Evolutionary conservation across 2,888 invertebrate genomes (phyloP).

Genomic region (Halictus ligatus): DNA sequence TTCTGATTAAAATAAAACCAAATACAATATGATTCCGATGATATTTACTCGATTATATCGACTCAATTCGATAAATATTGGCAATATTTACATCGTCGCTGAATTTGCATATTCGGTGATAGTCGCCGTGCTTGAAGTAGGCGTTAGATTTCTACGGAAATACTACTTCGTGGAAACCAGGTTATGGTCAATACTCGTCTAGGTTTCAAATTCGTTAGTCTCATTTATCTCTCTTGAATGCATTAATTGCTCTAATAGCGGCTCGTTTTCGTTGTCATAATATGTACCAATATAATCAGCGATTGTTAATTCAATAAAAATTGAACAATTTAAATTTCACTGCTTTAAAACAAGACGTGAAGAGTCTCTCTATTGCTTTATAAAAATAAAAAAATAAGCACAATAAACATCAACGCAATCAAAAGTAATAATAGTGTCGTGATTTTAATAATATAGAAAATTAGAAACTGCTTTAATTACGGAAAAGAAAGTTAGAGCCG

Average conservation of each 20-base stretch:
- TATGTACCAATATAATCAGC: neutral
- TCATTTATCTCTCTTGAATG: neutral
- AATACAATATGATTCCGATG: no score
- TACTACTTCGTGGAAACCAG: neutral
- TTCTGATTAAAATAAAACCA: no score
- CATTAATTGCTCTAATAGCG: neutral
- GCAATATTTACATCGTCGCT: neutral
- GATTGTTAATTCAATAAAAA: neutral
- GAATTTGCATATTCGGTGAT: neutral
- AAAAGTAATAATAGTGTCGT: no score
- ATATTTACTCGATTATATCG: no score
- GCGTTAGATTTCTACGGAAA: slow-evolving; percentile 14
- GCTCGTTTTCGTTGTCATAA: neutral
- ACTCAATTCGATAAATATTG: neutral
- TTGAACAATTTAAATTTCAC: neutral
- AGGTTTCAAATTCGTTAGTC: neutral
- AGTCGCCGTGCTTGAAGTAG: neutral
- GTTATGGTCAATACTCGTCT: neutral
- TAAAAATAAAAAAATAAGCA: neutral
- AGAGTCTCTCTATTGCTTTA: neutral
- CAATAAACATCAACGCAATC: no score
- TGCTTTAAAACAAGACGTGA: neutral
- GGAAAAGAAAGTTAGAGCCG: no score
- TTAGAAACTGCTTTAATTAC: no score
- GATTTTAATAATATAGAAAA: no score